Percentiles rank a stretch among this genome's conserved stretches.
Evolutionary conservation across 2,888 invertebrate genomes (phyloP).

Genomic region (Dilophus febrilis): DNA sequence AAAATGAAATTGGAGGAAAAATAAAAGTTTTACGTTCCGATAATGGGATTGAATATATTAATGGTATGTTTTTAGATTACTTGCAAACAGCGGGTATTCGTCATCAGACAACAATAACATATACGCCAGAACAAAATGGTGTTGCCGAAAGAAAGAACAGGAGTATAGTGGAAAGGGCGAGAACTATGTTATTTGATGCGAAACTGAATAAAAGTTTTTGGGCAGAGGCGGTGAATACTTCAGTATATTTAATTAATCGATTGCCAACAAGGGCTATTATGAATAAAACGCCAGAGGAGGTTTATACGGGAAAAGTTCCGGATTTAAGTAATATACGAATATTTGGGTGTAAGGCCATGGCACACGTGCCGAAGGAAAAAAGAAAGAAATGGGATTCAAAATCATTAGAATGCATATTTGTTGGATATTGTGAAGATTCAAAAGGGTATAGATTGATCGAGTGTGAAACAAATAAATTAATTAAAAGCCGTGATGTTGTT

Average conservation of each 20-base stretch:
- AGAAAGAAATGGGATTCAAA: conserved; percentile 18
- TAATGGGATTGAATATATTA: conserved; percentile 13
- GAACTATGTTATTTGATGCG: conserved; percentile 14
- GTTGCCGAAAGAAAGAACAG: conserved; percentile 17
- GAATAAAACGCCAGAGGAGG: conserved; percentile 19
- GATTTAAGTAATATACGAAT: conserved; percentile 18
- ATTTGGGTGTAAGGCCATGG: conserved; percentile 22
- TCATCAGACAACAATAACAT: conserved; percentile 17
- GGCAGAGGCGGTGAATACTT: conserved; percentile 18
- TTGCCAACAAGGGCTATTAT: conserved; percentile 3
- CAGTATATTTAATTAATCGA: conserved; percentile 9
- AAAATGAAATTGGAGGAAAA: conserved; percentile 14
- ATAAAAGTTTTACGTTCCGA: conserved; percentile 14
- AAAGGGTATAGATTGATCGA: conserved; percentile 14
- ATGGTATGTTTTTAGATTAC: conserved; percentile 10
- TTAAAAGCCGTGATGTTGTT: conserved; percentile 4
- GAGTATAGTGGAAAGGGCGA: conserved; percentile 14
- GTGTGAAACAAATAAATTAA: conserved; percentile 3
- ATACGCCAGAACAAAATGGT: conserved; percentile 21
- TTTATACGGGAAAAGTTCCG: conserved; percentile 20
- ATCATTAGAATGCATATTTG: conserved; percentile 15
- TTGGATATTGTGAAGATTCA: conserved; percentile 18
- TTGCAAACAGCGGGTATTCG: conserved; percentile 14
- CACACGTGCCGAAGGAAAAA: conserved; percentile 18
- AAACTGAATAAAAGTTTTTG: conserved; percentile 14